Percentiles rank a stretch among this genome's conserved stretches.
These are phyloP conservation scores for Dermolepida albohirtum DNA, from an alignment of 2,888 invertebrate species.

Conservation along the genomic window DNA sequence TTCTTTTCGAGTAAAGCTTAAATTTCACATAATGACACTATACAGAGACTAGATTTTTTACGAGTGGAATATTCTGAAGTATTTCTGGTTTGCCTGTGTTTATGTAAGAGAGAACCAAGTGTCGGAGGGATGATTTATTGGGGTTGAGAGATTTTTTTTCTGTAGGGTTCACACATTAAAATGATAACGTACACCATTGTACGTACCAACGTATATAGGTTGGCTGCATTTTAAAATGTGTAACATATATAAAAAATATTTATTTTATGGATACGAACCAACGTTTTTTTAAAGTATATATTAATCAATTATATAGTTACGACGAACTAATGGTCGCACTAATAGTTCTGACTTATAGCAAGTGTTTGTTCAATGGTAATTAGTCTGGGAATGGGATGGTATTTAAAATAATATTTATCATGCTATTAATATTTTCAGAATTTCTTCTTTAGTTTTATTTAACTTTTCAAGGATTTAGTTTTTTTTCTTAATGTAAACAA, in stretches of 20 bases:
- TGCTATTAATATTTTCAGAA: too few species aligned
- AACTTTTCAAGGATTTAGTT: too few species aligned
- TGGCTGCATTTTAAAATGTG: neutral
- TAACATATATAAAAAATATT: conserved; percentile 1
- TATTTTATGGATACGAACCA: conserved; percentile 13
- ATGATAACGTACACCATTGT: conserved; percentile 22
- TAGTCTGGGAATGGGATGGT: neutral
- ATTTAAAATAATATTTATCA: conserved; percentile 16
- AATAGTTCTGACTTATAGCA: conserved; percentile 15
- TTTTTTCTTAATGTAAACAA: too few species aligned
- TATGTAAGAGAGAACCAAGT: conserved; percentile 24
- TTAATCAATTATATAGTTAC: conserved; percentile 2
- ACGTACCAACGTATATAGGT: neutral
- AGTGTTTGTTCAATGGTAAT: conserved; percentile 21
- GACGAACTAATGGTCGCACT: conserved; percentile 5
- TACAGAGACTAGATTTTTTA: conserved; percentile 7
- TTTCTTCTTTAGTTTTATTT: too few species aligned
- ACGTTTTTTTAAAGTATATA: neutral
- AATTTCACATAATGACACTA: conserved; percentile 8
- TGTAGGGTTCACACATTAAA: conserved; percentile 23
- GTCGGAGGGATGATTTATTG: conserved; percentile 31
- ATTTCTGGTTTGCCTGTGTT: conserved; percentile 18
- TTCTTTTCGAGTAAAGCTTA: neutral
- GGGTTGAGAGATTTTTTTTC: conserved; percentile 18
- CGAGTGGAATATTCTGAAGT: neutral